A percentile compares a stretch with the other conserved stretches of the same genome.
Evolutionary conservation across 2,113 vertebrate genomes (phyloP).

Genomic region (Sciurus niger): DNA sequence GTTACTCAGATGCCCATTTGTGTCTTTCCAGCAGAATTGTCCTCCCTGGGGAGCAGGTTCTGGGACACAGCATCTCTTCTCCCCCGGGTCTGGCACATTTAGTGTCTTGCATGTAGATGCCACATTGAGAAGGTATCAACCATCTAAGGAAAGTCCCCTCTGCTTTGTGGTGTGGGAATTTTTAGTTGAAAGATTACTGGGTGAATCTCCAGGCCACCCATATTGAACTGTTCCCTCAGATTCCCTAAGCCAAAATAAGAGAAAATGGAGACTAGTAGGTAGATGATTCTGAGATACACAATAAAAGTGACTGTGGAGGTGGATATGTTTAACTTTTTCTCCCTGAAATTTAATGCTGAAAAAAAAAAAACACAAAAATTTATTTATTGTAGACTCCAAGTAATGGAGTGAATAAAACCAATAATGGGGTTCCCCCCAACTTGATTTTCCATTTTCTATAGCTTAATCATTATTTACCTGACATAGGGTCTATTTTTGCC

Average conservation of each 20-base stretch:
- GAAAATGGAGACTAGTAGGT: background rate
- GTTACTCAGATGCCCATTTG: background rate
- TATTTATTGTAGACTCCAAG: slow-evolving; percentile 5
- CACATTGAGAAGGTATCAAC: background rate
- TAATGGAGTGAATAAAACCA: background rate
- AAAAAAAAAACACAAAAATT: slow-evolving; percentile 17
- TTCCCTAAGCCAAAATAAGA: background rate
- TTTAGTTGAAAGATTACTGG: background rate
- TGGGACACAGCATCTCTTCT: background rate
- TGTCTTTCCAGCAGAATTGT: background rate
- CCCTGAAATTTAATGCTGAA: slow-evolving; percentile 16
- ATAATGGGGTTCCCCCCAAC: background rate
- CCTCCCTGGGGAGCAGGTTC: background rate
- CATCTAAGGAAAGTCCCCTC: background rate
- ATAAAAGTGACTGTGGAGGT: background rate
- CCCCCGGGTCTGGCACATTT: background rate
- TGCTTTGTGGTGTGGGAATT: background rate
- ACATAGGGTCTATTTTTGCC: background rate
- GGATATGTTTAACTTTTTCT: background rate
- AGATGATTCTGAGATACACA: background rate
- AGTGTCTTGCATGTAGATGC: background rate
- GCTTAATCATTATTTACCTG: slow-evolving; percentile 31
- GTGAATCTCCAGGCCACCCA: background rate
- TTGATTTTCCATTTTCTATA: background rate
- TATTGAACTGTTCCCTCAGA: background rate